phyloP scores from a whole-genome alignment of 2,888 invertebrate genomes.

The Cartodere bifasciata region DNA sequence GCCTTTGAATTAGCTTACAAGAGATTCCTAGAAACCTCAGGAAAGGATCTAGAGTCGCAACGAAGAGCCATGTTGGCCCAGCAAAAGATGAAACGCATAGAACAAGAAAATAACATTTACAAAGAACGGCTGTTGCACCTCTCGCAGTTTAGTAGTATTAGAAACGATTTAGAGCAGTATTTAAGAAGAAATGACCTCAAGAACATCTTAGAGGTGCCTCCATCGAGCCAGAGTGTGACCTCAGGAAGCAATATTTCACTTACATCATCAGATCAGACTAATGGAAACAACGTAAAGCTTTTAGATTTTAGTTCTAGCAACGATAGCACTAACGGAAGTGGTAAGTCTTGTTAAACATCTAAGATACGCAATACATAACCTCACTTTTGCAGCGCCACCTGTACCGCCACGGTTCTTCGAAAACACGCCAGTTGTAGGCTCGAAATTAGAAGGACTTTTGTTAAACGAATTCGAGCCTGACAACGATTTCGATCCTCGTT shows the following conservation, averaged over 20 bases:
- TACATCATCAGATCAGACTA: constrained; percentile 15
- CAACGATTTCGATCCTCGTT: constrained; percentile 77
- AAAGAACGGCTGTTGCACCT: constrained; percentile 67
- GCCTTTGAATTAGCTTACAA: constrained; percentile 96
- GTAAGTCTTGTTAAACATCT: constrained; percentile 16
- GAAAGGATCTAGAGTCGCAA: constrained; percentile 76
- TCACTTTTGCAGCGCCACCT: constrained; percentile 30
- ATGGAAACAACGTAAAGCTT: constrained; percentile 21
- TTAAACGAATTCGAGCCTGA: constrained; percentile 71
- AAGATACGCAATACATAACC: background rate
- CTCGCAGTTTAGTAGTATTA: constrained; percentile 38
- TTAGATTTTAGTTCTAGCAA: constrained; percentile 26
- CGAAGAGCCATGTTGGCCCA: constrained; percentile 65
- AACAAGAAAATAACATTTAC: constrained; percentile 73
- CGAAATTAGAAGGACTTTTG: constrained; percentile 63
- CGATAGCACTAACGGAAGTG: constrained; percentile 26
- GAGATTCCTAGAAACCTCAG: constrained; percentile 85
- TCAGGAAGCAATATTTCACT: constrained; percentile 16
- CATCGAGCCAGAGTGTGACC: constrained; percentile 29
- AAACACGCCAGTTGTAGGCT: constrained; percentile 54
- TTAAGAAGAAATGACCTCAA: constrained; percentile 39
- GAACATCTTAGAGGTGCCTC: constrained; percentile 37
- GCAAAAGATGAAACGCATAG: constrained; percentile 76
- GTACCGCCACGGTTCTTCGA: constrained; percentile 39
- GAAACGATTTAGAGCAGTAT: constrained; percentile 39